phyloP scores from a whole-genome alignment of 2,113 vertebrate genomes.

The Sula dactylatra region DNA sequence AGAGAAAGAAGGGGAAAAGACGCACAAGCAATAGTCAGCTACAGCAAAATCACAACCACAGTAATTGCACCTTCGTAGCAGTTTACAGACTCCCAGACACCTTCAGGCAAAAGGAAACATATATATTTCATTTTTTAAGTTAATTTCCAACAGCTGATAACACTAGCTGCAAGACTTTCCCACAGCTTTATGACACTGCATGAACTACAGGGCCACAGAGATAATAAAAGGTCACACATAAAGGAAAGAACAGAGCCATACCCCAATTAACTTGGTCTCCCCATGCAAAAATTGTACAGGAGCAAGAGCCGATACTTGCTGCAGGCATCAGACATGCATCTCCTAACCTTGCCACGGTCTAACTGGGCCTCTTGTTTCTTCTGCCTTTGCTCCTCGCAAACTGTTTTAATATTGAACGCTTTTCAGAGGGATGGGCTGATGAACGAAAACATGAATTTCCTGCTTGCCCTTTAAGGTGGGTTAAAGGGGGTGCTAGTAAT shows the following conservation, averaged over 20 bases:
- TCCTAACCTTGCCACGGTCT: slow-evolving; percentile 68
- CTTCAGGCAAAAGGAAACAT: slow-evolving; percentile 59
- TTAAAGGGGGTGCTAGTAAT: slow-evolving; percentile 72
- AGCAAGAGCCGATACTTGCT: slow-evolving; percentile 59
- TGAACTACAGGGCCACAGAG: slow-evolving; percentile 64
- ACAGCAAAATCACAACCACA: slow-evolving; percentile 29
- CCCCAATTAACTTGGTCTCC: slow-evolving; percentile 76
- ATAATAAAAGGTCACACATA: slow-evolving; percentile 75
- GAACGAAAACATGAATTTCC: slow-evolving; percentile 77
- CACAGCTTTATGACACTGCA: slow-evolving; percentile 69
- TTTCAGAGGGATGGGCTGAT: slow-evolving; percentile 74
- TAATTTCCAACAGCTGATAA: slow-evolving; percentile 69
- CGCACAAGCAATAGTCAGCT: slow-evolving; percentile 31
- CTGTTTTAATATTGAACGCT: slow-evolving; percentile 76
- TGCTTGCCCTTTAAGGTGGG: slow-evolving; percentile 78
- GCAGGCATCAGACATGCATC: slow-evolving; percentile 55
- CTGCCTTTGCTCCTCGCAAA: slow-evolving; percentile 72
- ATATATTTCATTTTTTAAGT: slow-evolving; percentile 50
- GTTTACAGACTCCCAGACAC: slow-evolving; percentile 45
- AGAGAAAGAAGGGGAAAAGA: slow-evolving; percentile 28
- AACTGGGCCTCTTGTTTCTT: slow-evolving; percentile 73
- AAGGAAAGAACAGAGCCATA: slow-evolving; percentile 75
- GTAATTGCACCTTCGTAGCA: slow-evolving; percentile 49
- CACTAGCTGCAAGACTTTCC: slow-evolving; percentile 51
- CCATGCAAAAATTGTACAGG: slow-evolving; percentile 71